phyloP scores from a whole-genome alignment of 1,140 invertebrate species.

The Drosophila bocqueti region DNA sequence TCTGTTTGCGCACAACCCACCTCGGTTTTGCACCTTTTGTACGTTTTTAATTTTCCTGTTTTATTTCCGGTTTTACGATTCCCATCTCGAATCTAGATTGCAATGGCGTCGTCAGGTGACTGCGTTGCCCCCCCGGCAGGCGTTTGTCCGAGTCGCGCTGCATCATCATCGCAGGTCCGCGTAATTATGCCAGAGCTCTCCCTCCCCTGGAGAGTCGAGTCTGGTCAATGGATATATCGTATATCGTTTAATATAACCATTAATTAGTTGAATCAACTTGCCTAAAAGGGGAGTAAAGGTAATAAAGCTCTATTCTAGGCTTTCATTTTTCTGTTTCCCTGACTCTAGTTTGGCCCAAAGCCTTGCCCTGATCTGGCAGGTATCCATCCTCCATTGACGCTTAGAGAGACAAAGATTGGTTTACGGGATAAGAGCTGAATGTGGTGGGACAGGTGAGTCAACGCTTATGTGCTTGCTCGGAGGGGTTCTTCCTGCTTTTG shows the following conservation, averaged over 20 bases:
- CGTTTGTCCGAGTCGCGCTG: slow-evolving; percentile 16
- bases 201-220: not conserved
- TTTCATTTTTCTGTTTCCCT: not conserved
- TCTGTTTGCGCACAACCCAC: slow-evolving; percentile 62
- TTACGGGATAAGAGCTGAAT: slow-evolving; percentile 14
- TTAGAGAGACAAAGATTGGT: slow-evolving; percentile 41
- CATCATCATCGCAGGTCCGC: not conserved
- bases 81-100: slow-evolving; percentile 83
- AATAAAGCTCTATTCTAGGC: not conserved
- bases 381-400: not conserved
- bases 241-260: not conserved
- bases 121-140: not conserved
- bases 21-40: slow-evolving; percentile 82
- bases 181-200: slow-evolving; percentile 1
- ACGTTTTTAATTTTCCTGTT: slow-evolving; percentile 85
- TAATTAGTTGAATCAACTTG: not conserved
- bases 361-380: not conserved
- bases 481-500: not conserved
- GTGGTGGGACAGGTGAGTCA: slow-evolving; percentile 9
- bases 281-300: too few species aligned
- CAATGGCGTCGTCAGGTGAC: slow-evolving; percentile 54
- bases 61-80: slow-evolving; percentile 85
- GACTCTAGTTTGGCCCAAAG: not conserved
- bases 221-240: not conserved
- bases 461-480: slow-evolving; percentile 41